These are phyloP conservation scores for Drosophila neonasuta DNA, from an alignment of 2,888 invertebrate genomes.

Conservation along the genomic window DNA sequence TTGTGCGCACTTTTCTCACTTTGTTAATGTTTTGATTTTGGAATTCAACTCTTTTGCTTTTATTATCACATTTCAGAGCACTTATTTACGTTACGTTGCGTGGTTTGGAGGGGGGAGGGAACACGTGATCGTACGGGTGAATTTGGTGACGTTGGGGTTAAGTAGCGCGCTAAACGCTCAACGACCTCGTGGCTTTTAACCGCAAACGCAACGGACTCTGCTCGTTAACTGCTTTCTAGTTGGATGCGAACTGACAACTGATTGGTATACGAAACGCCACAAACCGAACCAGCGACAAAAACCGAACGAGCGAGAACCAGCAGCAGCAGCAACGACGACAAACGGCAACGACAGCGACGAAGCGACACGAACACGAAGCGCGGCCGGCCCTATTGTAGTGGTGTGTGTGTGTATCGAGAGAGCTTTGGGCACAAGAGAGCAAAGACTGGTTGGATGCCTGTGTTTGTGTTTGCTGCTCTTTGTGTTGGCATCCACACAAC, in stretches of 20 bases:
- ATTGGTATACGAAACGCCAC: conserved; percentile 68
- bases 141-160: conserved; percentile 59
- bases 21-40: conserved; percentile 51
- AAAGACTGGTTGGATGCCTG: background rate
- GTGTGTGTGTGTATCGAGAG: conserved; percentile 24
- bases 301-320: conserved; percentile 14
- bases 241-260: conserved; percentile 83
- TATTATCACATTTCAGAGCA: conserved; percentile 33
- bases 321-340: background rate
- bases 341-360: conserved; percentile 28
- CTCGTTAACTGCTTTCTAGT: conserved; percentile 82
- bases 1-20: conserved; percentile 32
- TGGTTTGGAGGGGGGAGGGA: background rate
- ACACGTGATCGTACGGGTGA: conserved; percentile 51
- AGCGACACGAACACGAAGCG: conserved; percentile 41
- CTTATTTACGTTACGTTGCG: conserved; percentile 13
- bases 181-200: conserved; percentile 83
- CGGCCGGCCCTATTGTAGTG: conserved; percentile 26
- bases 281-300: conserved; percentile 52
- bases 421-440: conserved; percentile 37
- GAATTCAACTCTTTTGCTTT: conserved; percentile 17
- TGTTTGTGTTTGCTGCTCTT: conserved; percentile 12
- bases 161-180: conserved; percentile 63
- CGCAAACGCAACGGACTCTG: conserved; percentile 79
- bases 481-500: conserved; percentile 50